Evolutionary conservation across 2,888 invertebrate species (phyloP), one percentile per base, ranked within the genome.

Genomic region (Rotaria socialis): DNA sequence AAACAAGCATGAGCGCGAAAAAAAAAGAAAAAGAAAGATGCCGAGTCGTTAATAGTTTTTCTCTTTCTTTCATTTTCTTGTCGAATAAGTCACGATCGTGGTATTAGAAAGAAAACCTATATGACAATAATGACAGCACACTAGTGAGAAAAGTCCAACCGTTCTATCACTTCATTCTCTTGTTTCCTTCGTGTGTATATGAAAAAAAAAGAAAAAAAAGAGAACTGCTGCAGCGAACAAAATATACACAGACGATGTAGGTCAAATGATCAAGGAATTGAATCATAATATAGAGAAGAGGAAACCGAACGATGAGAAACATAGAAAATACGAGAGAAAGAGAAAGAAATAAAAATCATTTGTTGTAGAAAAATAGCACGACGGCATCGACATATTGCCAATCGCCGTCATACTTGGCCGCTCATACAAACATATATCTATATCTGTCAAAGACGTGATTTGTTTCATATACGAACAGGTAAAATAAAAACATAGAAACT

Each of bases 221-320:
- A 52, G 24, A 58, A 67, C 8, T 14, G 52, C 35, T 35, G 35
- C 35, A 55, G 55, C 35, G 67, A 67, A 19, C 67, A 35, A 35
- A 35, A 55, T 22, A 55, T 22, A 55, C 22, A 55, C 19, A 67
- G 3, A 35, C 67, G 80, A 80, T 47, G 80, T 24, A 47, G 80
- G 80, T 80, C 80, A 80, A 80, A 80, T 80, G 80, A 80, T 80
- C 80, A 80, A 80, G 80, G 80, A 80, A 80, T 80, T 80, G 80
- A 47, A 80, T 80, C 80, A 80, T 80, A n/a, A 16, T 67, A 67
- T 67, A 67, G 16, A 67, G 35, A 67, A 67, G 35, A 27, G 27
- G 19, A 67, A 67, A 35, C 35, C 14, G 35, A 35, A 16, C 67
- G 35, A 67, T 67, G 67, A 67, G 67, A 41, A 67, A 67, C 35